These are phyloP conservation scores for Macquaria ambigua DNA, from an alignment of 2,113 vertebrate species.

Conservation along the genomic window DNA sequence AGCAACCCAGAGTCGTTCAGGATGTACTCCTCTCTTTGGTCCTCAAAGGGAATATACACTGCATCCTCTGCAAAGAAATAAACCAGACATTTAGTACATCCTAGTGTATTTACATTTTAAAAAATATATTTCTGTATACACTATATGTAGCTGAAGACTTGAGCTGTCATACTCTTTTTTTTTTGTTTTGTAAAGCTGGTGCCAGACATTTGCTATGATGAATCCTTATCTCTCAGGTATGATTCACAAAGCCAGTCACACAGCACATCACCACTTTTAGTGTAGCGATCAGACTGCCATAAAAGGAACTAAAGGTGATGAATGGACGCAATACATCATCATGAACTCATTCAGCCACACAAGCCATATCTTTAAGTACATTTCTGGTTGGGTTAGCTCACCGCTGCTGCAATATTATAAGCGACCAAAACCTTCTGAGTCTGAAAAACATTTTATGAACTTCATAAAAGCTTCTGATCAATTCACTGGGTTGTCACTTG, in stretches of 20 bases:
- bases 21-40: conserved; percentile 83
- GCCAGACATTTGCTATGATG: not conserved
- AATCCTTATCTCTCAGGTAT: not conserved
- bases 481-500: not conserved
- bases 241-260: not conserved
- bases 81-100: not conserved
- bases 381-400: not conserved
- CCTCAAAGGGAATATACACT: conserved; percentile 78
- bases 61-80: conserved; percentile 74
- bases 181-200: not conserved
- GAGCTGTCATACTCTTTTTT: not conserved
- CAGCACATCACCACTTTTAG: not conserved
- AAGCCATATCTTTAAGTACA: not conserved
- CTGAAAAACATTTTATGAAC: not conserved
- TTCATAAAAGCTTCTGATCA: not conserved
- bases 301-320: not conserved
- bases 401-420: not conserved
- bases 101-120: not conserved
- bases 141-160: not conserved
- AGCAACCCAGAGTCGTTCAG: conserved; percentile 80
- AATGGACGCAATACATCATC: not conserved
- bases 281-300: not conserved
- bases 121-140: not conserved
- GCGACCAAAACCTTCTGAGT: not conserved
- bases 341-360: not conserved